Conservation (phyloP, 2,797 vertebrate genomes). For the Cercopithecus petaurista region DNA sequence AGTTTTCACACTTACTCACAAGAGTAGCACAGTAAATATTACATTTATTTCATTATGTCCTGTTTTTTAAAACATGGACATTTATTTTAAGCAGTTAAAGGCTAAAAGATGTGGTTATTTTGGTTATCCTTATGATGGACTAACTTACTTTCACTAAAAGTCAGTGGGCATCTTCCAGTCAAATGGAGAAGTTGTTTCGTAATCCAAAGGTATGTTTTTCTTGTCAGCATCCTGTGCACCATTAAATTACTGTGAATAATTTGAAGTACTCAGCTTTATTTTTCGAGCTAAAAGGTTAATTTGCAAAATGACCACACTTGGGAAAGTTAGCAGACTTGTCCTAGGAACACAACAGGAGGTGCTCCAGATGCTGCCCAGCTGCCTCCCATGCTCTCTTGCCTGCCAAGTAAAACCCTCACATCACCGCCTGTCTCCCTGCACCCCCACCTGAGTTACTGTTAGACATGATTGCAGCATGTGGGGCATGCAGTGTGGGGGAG, state of each 20-base stretch:
- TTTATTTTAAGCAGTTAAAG: not conserved
- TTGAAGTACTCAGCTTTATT: not conserved
- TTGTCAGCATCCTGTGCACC: not conserved
- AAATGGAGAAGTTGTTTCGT: not conserved
- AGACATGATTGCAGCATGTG: accelerated
- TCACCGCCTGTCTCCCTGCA: accelerated
- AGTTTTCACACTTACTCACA: not conserved
- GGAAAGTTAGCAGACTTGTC: not conserved
- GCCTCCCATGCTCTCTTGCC: not conserved
- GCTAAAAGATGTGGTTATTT: not conserved
- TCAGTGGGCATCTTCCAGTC: not conserved
- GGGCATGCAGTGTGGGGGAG: too few species aligned
- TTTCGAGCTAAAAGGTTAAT: not conserved
- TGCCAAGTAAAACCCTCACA: not conserved
- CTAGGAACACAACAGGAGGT: not conserved
- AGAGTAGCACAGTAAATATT: not conserved
- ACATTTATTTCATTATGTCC: not conserved
- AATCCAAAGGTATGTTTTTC: not conserved
- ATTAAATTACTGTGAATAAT: not conserved
- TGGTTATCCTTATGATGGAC: not conserved
- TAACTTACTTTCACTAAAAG: not conserved
- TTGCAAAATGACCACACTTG: not conserved
- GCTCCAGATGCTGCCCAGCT: accelerated
- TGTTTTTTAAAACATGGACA: not conserved
- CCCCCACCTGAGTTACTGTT: accelerated